Evolutionary conservation across 2,113 vertebrate genomes (phyloP), one percentile per base, ranked within the genome.

Genomic region (Ascaphus truei): DNA sequence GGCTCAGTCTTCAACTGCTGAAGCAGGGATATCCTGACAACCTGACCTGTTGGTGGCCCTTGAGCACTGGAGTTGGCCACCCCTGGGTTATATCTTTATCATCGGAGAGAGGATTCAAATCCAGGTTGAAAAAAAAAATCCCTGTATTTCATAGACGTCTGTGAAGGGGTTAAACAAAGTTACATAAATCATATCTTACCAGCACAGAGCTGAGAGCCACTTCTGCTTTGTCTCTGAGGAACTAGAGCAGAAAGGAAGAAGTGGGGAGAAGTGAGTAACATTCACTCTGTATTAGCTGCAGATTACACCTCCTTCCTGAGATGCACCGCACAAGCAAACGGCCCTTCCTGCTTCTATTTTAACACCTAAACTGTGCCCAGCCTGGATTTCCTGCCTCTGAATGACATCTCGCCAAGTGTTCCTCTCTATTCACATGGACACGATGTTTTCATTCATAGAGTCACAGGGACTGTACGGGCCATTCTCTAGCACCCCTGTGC

Each of bases 151-250:
- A n/a, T n/a, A n/a, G n/a, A n/a, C n/a, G n/a, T n/a, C n/a, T n/a
- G n/a, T n/a, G n/a, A n/a, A 37, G 63, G 56, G 56, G 56, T n/a
- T 12, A 47, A 47, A 34, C 2, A 8, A 10, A 15, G 12, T 30
- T 50, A 34, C 31, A 5, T 12, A 29, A 20, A 13, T 27, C 11
- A 15, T 18, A 41, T 72, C 84, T 87, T 58, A 91, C 89, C 86
- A 77, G 33, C 85, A 79, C n/a, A 91, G 68, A 0, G 79, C 73
- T 29, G 85, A 83, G 62, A 87, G 81, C 85, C 89, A 91, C 34
- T 71, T 85, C 7, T 91, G 85, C 73, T 89, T 91, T 71, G 68
- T 51, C 2, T 89, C 85, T 22, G 84, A 72, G 37, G 87, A 90
- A 76, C 89, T 92, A 78, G 51, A 80, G 79, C 71, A 30, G 67